These are phyloP conservation scores for Tragelaphus eurycerus DNA, from an alignment of 2,797 vertebrate genomes.

Conservation along the genomic window DNA sequence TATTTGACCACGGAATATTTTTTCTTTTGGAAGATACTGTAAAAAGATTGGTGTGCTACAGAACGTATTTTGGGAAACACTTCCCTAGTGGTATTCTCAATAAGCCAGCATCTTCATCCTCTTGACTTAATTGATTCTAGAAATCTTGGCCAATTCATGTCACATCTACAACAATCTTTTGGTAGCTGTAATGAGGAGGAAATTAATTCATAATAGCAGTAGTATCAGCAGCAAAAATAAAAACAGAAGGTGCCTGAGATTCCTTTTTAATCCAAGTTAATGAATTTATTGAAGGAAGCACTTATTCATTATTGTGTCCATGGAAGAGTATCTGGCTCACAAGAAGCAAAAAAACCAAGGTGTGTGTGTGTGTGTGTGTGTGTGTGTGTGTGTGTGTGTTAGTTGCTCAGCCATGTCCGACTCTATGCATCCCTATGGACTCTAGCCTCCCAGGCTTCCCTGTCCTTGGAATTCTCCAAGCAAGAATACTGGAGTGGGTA, in stretches of 20 bases:
- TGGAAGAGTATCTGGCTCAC: neutral
- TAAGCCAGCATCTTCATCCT: neutral
- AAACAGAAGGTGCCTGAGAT: neutral
- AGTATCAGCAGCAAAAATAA: neutral
- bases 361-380: neutral
- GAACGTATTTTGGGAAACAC: neutral
- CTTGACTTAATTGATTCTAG: neutral
- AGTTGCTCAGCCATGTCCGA: accelerated
- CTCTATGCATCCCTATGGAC: neutral
- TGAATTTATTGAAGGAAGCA: neutral
- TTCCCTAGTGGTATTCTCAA: neutral
- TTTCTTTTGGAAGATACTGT: neutral
- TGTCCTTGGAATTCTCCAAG: neutral
- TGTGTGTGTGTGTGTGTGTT: neutral
- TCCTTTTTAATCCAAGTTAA: neutral
- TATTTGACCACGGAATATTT: neutral
- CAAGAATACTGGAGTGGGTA: neutral
- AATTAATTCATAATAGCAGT: neutral
- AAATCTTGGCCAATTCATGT: neutral
- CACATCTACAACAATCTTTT: neutral
- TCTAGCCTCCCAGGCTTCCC: neutral
- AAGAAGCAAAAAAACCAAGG: neutral
- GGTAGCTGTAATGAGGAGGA: neutral
- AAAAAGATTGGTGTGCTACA: neutral
- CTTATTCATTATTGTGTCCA: neutral